These are phyloP conservation scores for Chrysocyon brachyurus DNA, from an alignment of 2,797 vertebrate species.

Conservation along the genomic window DNA sequence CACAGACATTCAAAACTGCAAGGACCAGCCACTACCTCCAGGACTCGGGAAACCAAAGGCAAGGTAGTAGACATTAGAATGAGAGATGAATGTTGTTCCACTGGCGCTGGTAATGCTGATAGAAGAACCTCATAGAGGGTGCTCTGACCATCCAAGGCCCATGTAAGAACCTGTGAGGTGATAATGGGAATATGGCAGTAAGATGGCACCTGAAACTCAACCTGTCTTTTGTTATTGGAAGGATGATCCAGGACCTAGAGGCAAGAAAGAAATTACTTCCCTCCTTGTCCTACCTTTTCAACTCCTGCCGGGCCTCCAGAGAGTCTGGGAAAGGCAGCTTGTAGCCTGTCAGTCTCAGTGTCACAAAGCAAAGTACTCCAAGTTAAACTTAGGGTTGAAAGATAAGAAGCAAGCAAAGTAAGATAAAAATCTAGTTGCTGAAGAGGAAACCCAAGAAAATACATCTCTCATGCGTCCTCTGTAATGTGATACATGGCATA, in stretches of 20 bases:
- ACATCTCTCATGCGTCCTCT: not conserved
- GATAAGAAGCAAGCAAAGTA: not conserved
- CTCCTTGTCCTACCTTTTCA: not conserved
- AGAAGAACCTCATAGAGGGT: fast-evolving
- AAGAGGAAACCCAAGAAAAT: slow-evolving; percentile 8
- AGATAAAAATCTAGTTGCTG: not conserved
- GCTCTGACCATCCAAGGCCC: not conserved
- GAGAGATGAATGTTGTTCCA: not conserved
- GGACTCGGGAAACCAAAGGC: not conserved
- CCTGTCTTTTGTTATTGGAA: not conserved
- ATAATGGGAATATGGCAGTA: not conserved
- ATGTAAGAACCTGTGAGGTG: not conserved
- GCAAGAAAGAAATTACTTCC: not conserved
- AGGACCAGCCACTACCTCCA: not conserved
- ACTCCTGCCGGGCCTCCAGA: not conserved
- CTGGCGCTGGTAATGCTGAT: no score
- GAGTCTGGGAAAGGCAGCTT: not conserved
- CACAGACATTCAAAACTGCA: not conserved
- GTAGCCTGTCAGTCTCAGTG: not conserved
- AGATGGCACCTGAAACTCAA: not conserved
- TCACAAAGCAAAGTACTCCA: not conserved
- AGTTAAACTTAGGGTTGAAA: not conserved
- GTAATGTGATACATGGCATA: not conserved
- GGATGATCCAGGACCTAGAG: not conserved
- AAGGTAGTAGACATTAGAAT: not conserved